Evolutionary conservation across 2,113 vertebrate species (phyloP).

Genomic region (Barnardius zonarius): DNA sequence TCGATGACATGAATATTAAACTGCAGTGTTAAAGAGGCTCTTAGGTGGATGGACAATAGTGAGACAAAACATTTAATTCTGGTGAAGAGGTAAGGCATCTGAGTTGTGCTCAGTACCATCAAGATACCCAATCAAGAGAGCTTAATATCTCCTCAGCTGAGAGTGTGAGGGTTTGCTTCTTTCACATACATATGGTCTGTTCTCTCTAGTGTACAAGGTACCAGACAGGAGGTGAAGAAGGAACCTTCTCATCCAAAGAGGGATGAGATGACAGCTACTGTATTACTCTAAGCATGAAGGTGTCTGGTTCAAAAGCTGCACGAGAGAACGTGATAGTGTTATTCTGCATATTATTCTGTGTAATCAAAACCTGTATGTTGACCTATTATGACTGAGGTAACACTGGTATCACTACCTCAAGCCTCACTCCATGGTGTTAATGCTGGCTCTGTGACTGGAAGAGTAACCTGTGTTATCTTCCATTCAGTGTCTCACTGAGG

Average conservation of each 20-base stretch:
- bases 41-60: neutral
- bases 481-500: neutral
- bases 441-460: neutral
- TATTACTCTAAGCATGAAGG: too few relatives aligned
- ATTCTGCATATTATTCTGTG: neutral
- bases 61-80: neutral
- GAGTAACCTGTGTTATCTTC: neutral
- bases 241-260: neutral
- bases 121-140: neutral
- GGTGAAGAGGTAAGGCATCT: neutral
- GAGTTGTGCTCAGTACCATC: neutral
- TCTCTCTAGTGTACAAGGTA: neutral
- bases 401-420: neutral
- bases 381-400: neutral
- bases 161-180: neutral
- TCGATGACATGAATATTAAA: neutral
- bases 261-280: neutral
- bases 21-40: neutral
- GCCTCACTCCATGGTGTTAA: rapidly evolving
- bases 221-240: neutral
- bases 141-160: neutral
- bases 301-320: neutral
- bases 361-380: neutral
- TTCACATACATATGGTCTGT: neutral
- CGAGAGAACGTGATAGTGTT: neutral